Conservation (phyloP, 1,140 invertebrate genomes). For the Eumeta japonica region DNA sequence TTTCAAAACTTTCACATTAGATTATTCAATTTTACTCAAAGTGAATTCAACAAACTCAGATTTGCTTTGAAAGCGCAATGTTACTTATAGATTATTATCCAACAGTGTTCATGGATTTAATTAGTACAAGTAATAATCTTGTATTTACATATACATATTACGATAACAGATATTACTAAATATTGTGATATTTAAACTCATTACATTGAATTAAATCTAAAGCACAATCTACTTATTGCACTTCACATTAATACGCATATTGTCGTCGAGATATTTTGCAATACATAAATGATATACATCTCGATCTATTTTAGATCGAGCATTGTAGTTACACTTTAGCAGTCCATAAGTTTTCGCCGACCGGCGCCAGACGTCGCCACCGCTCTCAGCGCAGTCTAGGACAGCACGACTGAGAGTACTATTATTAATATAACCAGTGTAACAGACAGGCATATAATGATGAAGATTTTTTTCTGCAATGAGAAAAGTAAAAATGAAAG, state of each 20-base stretch:
- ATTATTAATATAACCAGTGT: conserved; percentile 74
- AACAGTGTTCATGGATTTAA: too few relatives aligned
- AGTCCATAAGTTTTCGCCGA: too few relatives aligned
- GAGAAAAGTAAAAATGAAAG: conserved; percentile 63
- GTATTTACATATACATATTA: conserved; percentile 1
- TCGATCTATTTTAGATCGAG: too few relatives aligned
- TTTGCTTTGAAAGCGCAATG: too few relatives aligned
- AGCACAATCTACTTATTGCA: conserved; percentile 50
- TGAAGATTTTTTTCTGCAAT: conserved; percentile 85
- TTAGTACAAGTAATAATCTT: conserved; percentile 5
- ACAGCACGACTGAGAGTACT: conserved; percentile 58
- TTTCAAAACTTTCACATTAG: too few relatives aligned
- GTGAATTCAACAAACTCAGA: too few relatives aligned
- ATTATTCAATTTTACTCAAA: too few relatives aligned
- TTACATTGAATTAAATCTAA: conserved; percentile 13
- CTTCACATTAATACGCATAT: conserved; percentile 44
- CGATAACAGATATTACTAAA: conserved; percentile 2
- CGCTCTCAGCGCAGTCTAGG: conserved; percentile 18
- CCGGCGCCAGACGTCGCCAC: conserved; percentile 22
- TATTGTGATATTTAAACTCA: background rate
- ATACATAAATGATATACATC: too few relatives aligned
- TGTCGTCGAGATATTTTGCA: conserved; percentile 27
- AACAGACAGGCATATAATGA: conserved; percentile 77
- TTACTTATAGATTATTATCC: too few relatives aligned
- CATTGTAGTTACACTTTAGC: too few relatives aligned